A percentile compares a stretch with the other conserved stretches of the same genome.
Evolutionary conservation across 1,140 invertebrate species (phyloP).

Genomic region (Aphis gossypii): DNA sequence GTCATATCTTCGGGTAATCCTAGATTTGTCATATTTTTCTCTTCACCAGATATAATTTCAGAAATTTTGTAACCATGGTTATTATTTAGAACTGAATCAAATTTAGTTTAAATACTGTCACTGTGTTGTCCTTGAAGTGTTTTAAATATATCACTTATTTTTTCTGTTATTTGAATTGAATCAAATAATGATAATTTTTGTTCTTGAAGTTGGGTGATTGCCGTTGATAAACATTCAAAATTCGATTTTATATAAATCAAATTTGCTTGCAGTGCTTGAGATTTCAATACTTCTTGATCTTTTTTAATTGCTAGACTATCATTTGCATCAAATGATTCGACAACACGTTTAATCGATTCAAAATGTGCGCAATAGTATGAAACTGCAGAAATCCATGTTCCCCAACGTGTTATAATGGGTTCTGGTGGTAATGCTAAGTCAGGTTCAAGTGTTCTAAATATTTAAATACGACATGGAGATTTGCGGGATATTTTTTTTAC

Average conservation of each 20-base stretch:
- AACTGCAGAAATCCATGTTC: too few relatives aligned
- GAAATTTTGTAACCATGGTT: too few relatives aligned
- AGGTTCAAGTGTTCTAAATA: constrained; percentile 62
- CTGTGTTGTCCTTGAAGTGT: not conserved
- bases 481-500: constrained; percentile 60
- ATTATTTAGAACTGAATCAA: not conserved
- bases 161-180: too few relatives aligned
- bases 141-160: not conserved
- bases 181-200: too few relatives aligned
- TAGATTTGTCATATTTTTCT: too few relatives aligned
- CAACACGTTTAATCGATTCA: not conserved
- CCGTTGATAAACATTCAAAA: not conserved
- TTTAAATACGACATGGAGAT: constrained; percentile 58
- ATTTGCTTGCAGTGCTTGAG: not conserved
- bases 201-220: not conserved
- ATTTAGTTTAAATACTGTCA: not conserved
- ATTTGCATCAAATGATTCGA: not conserved
- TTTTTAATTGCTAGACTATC: too few relatives aligned
- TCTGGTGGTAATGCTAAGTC: constrained; percentile 62
- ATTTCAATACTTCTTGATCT: too few relatives aligned
- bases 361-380: too few relatives aligned
- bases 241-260: constrained; percentile 10
- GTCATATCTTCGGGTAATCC: too few relatives aligned
- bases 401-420: not conserved
- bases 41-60: too few relatives aligned